Conservation (phyloP, 2,113 vertebrate species). For the Ctenodactylus gundi region DNA sequence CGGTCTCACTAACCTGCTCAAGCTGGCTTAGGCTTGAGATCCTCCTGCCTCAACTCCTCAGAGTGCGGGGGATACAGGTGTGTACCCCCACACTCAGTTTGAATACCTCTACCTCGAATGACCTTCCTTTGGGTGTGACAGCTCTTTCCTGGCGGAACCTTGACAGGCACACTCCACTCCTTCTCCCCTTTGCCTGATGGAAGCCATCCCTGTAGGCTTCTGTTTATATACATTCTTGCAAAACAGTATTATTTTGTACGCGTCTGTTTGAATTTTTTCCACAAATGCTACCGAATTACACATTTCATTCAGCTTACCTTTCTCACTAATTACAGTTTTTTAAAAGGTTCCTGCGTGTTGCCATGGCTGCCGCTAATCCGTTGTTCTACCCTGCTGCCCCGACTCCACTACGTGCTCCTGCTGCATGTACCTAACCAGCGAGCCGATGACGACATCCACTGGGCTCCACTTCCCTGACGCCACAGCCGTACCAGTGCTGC, state of each 20-base stretch:
- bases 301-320: slow-evolving; percentile 33
- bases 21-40: neutral
- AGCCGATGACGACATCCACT: neutral
- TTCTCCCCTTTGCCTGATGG: neutral
- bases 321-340: slow-evolving; percentile 18
- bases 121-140: neutral
- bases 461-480: neutral
- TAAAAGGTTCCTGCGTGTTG: slow-evolving; percentile 13
- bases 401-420: no score
- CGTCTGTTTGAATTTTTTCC: neutral
- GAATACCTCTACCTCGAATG: neutral
- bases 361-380: slow-evolving; percentile 42
- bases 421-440: neutral
- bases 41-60: neutral
- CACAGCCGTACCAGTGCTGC: neutral
- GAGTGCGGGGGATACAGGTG: neutral
- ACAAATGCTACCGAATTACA: neutral
- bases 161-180: neutral
- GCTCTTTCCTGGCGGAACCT: neutral
- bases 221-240: neutral
- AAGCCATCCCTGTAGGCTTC: neutral
- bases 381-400: neutral
- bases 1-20: neutral
- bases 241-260: neutral
- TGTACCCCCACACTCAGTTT: neutral